A percentile compares a stretch with the other conserved stretches of the same genome.
phyloP scores from a whole-genome alignment of 2,888 invertebrate species.

The Cerceris ruficornis region DNA sequence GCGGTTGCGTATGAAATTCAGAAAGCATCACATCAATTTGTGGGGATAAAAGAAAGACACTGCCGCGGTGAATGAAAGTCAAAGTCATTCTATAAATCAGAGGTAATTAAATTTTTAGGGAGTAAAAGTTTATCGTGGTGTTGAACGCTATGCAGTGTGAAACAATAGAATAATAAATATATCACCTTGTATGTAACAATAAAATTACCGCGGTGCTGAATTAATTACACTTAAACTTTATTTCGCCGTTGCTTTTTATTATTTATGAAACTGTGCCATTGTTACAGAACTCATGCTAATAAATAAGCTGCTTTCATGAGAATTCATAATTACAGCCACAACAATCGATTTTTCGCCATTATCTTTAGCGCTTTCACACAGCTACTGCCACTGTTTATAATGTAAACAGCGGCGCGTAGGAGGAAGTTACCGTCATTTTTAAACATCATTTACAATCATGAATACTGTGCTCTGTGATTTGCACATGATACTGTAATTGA shows the following conservation, averaged over 20 bases:
- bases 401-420: too few relatives aligned
- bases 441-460: too few relatives aligned
- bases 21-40: too few relatives aligned
- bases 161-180: not conserved
- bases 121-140: not conserved
- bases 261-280: not conserved
- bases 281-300: not conserved
- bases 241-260: not conserved
- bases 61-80: too few relatives aligned
- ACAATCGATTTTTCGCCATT: not conserved
- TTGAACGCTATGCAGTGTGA: not conserved
- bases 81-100: not conserved
- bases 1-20: too few relatives aligned
- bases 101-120: not conserved
- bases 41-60: too few relatives aligned
- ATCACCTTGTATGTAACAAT: constrained; percentile 5
- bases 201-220: constrained; percentile 2
- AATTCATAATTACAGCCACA: not conserved
- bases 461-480: too few relatives aligned
- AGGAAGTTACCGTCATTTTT: too few relatives aligned
- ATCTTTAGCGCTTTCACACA: not conserved
- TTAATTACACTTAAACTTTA: constrained; percentile 8
- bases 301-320: not conserved
- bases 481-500: too few relatives aligned
- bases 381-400: too few relatives aligned